A percentile compares a stretch with the other conserved stretches of the same genome.
These are phyloP conservation scores for Aselliscus stoliczkanus DNA, from an alignment of 2,797 vertebrate genomes.

Conservation along the genomic window DNA sequence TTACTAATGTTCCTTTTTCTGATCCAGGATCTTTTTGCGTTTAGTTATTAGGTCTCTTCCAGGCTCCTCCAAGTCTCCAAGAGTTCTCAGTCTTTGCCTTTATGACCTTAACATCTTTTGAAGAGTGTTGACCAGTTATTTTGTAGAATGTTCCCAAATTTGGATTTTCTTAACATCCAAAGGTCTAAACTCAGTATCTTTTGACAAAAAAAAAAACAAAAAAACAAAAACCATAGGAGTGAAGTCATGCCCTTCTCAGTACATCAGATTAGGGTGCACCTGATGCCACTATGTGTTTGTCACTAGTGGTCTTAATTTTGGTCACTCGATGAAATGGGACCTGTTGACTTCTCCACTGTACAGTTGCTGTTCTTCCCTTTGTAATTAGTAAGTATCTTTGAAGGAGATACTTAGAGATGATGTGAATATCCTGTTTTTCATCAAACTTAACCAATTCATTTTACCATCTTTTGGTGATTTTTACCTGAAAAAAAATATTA, in stretches of 20 bases:
- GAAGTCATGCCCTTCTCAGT: fast-evolving
- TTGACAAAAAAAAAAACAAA: too few species aligned
- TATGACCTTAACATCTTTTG: background rate
- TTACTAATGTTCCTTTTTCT: background rate
- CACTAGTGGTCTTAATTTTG: background rate
- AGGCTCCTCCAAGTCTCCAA: fast-evolving
- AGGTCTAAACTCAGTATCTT: background rate
- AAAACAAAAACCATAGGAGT: background rate
- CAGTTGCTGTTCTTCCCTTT: background rate
- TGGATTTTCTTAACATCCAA: background rate
- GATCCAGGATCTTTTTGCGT: background rate
- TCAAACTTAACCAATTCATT: background rate
- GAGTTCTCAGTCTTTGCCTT: background rate
- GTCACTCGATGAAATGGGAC: background rate
- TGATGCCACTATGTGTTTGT: fast-evolving
- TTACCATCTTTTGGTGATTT: background rate
- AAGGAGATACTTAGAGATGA: background rate
- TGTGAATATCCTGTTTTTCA: background rate
- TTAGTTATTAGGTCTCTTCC: background rate
- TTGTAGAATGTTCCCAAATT: background rate
- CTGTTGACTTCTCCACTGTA: background rate
- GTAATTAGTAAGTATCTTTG: background rate
- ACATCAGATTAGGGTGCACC: background rate
- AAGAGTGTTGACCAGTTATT: background rate
- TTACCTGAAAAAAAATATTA: background rate